phyloP scores from a whole-genome alignment of 2,888 invertebrate genomes.

The Drosophila cognata region DNA sequence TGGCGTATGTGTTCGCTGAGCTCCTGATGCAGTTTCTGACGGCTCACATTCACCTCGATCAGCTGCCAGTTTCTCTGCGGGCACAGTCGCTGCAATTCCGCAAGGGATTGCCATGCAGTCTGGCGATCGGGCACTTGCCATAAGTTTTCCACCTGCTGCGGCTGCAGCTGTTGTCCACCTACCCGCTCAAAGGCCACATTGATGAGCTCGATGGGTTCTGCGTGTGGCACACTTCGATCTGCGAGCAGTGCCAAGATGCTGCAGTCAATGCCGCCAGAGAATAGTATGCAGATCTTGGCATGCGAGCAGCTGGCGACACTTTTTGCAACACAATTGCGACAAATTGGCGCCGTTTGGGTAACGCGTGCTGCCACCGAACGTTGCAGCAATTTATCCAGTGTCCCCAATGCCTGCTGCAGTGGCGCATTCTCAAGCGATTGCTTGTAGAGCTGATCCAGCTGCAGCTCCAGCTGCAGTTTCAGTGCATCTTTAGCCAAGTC shows the following conservation, averaged over 20 bases:
- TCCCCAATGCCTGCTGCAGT: slow-evolving; percentile 33
- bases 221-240: slow-evolving; percentile 88
- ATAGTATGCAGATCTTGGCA: slow-evolving; percentile 92
- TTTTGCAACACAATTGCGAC: slow-evolving; percentile 32
- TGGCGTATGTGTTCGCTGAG: slow-evolving; percentile 88
- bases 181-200: slow-evolving; percentile 94
- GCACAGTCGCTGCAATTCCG: slow-evolving; percentile 89
- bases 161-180: background rate
- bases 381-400: slow-evolving; percentile 41
- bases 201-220: slow-evolving; percentile 93
- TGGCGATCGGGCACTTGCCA: slow-evolving; percentile 93
- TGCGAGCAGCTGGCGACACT: slow-evolving; percentile 85
- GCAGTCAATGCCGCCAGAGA: slow-evolving; percentile 98
- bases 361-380: slow-evolving; percentile 58
- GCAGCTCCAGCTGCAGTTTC: background rate
- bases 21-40: slow-evolving; percentile 87
- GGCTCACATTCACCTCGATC: slow-evolving; percentile 91
- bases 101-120: slow-evolving; percentile 90
- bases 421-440: slow-evolving; percentile 25
- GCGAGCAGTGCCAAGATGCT: slow-evolving; percentile 94
- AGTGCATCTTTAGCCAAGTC: background rate
- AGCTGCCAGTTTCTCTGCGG: slow-evolving; percentile 92
- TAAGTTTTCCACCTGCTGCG: slow-evolving; percentile 69
- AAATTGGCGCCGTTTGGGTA: slow-evolving; percentile 55
- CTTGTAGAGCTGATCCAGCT: slow-evolving; percentile 32